A percentile compares a stretch with the other conserved stretches of the same genome.
Conservation (phyloP, 2,113 vertebrate species). For the Macquaria ambigua region DNA sequence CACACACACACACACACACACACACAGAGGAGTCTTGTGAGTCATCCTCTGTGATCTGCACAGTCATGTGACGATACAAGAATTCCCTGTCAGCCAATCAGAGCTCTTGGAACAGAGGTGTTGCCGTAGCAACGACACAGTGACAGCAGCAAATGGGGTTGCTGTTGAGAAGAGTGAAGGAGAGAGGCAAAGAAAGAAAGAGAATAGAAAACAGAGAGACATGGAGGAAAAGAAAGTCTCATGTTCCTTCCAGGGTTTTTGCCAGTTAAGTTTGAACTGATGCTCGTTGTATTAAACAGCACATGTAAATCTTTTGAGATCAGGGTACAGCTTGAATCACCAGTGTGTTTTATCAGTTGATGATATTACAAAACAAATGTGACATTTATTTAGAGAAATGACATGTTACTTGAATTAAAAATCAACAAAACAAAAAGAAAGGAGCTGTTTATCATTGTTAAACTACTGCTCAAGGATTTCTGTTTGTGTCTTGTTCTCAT, state of each 20-base stretch:
- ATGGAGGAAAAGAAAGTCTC: background rate
- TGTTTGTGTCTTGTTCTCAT: conserved; percentile 23
- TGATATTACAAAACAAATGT: background rate
- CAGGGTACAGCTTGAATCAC: background rate
- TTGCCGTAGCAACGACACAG: conserved; percentile 77
- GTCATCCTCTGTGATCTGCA: conserved; percentile 73
- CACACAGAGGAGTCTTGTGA: conserved; percentile 50
- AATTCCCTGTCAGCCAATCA: conserved; percentile 74
- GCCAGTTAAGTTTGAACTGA: background rate
- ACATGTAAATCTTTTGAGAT: background rate
- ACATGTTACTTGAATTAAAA: background rate
- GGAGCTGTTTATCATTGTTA: background rate
- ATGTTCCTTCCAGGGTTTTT: background rate
- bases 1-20: conserved; percentile 27
- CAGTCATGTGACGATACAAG: conserved; percentile 63
- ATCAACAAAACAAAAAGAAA: background rate
- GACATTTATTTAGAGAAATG: background rate
- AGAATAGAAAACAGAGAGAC: background rate
- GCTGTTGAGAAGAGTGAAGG: conserved; percentile 43
- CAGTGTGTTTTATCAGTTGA: too few species aligned
- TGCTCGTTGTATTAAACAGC: background rate
- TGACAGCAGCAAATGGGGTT: conserved; percentile 78
- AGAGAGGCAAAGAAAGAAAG: conserved; percentile 12
- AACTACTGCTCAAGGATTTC: background rate
- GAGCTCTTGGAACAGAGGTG: conserved; percentile 46